Base-by-base conservation (phyloP, 2,797 vertebrate genomes). In the Bradypodion pumilum region DNA sequence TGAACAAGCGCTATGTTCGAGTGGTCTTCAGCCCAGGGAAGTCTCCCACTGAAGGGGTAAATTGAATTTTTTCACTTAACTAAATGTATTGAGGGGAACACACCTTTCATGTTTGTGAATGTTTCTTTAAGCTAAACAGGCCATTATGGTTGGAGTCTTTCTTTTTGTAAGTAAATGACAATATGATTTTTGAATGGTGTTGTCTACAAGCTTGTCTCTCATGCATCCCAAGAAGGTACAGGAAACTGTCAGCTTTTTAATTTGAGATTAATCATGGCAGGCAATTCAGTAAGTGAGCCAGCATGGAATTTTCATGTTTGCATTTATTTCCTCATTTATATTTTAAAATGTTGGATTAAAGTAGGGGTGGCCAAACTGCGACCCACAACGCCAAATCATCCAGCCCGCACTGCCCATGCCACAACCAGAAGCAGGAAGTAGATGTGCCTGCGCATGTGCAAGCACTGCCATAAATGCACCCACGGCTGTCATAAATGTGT, bases 1-100 rank as follows among this genome's bases (percentile, higher is more conserved):
- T 99, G 86, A 99, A 99, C 94, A 99, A 99, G 78, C 98, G 97
- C 65, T 99, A 97, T 60, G 98, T 99, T 73, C 97, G 97, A 94
- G 98, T 99, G 83, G 91, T 97, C 42, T 98, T 98, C 94, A 92
- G 96, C 78, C 92, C 97, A 1, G 98, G 97, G 78, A 97, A 98
- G 92, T 94, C 95, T n/a, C 97, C 97, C 19, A 91, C 97, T 82
- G 97, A 98, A 83, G 97, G 97, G 96, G 98, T 99, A 96, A 97
- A 78, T 1, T 19, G 66, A n/a, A 81, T 68, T 0, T 46, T 86
- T 92, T 88, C 76, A 90, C 21, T 94, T 72, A 27, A 82, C 52
- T 10, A 35, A 1, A 76, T 72, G 32, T n/a, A 23, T 9, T 83
- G 81, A 16, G 44, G 68, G 74, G 32, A 1, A 81, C 29, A 46